A percentile compares a stretch with the other conserved stretches of the same genome.
Conservation (phyloP, 2,888 invertebrate species). For the Sminthurinus aureus region DNA sequence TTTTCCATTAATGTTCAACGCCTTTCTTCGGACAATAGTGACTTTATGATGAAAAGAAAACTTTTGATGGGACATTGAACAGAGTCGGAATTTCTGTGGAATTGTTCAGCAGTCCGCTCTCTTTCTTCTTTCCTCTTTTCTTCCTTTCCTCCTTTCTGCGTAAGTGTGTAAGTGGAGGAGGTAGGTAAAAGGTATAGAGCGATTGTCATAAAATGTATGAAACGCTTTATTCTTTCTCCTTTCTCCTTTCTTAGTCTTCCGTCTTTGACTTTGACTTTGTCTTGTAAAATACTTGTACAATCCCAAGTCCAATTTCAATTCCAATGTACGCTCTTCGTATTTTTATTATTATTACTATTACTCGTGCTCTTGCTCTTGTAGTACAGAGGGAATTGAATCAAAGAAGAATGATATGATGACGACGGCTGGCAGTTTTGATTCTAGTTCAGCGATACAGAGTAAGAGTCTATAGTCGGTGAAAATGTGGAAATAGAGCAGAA, state of each 20-base stretch:
- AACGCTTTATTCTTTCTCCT: not conserved
- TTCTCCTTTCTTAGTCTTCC: not conserved
- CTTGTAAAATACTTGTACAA: too few species aligned
- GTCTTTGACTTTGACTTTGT: too few species aligned
- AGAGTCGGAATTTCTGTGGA: not conserved
- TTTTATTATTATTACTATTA: not conserved
- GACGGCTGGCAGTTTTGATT: not conserved
- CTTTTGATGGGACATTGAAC: constrained; percentile 12
- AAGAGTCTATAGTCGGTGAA: not conserved
- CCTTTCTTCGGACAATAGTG: constrained; percentile 9
- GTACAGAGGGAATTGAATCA: not conserved
- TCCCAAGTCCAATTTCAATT: not conserved
- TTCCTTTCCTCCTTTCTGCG: not conserved
- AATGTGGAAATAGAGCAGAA: constrained; percentile 16
- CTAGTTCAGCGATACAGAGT: not conserved
- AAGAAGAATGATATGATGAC: not conserved
- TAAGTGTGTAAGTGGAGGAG: too few species aligned
- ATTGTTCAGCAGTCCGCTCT: not conserved
- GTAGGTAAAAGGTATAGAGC: too few species aligned
- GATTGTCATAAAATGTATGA: too few species aligned
- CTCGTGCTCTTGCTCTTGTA: not conserved
- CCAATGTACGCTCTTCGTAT: too few species aligned
- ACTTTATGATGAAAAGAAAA: constrained; percentile 22
- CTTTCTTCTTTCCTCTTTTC: not conserved
- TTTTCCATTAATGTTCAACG: constrained; percentile 3